These are phyloP conservation scores for Malurus leucopterus DNA, from an alignment of 2,797 vertebrate species.

Conservation along the genomic window DNA sequence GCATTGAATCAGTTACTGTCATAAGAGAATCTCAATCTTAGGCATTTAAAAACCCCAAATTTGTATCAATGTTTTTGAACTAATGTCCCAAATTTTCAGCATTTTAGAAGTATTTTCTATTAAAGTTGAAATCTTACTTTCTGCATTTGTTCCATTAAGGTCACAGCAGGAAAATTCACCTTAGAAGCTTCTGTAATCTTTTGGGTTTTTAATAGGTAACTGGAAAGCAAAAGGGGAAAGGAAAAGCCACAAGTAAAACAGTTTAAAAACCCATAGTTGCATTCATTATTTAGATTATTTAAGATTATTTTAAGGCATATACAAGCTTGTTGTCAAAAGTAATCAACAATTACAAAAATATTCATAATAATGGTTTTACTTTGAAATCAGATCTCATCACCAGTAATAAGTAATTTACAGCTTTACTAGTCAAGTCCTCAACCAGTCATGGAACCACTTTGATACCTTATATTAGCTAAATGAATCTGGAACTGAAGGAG, in stretches of 20 bases:
- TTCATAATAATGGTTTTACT: background rate
- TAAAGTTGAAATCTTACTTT: constrained; percentile 49
- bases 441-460: background rate
- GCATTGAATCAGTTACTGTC: background rate
- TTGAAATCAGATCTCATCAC: background rate
- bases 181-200: constrained; percentile 72
- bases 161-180: constrained; percentile 69
- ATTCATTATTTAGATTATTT: background rate
- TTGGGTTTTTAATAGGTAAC: constrained; percentile 80
- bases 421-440: background rate
- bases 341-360: background rate
- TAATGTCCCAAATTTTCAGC: background rate
- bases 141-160: constrained; percentile 43
- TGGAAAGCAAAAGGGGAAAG: constrained; percentile 55
- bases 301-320: background rate
- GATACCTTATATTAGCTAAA: background rate
- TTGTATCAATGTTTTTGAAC: background rate
- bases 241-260: background rate
- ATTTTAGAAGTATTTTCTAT: background rate
- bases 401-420: background rate
- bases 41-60: background rate
- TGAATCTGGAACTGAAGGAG: background rate
- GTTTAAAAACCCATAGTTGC: background rate
- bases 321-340: background rate
- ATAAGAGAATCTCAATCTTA: background rate